Base-by-base conservation (phyloP, 2,888 invertebrate genomes). In the Agrotis segetum region DNA sequence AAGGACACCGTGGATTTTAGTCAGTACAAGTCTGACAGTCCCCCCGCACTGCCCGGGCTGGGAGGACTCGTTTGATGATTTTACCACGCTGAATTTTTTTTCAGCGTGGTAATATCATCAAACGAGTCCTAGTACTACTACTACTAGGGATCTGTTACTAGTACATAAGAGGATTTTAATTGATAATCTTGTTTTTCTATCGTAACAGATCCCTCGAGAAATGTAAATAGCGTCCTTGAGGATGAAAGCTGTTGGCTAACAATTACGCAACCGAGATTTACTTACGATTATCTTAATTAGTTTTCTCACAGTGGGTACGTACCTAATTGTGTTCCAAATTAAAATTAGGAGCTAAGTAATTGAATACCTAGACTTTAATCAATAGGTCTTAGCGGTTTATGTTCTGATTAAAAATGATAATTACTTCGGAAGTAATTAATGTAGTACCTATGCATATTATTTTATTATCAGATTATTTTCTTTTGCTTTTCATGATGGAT, bases 121-220 rank as follows among this genome's bases (percentile, higher is more conserved):
- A n/a, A n/a, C n/a, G n/a, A n/a, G n/a, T n/a, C n/a, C n/a, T n/a
- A n/a, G n/a, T n/a, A n/a, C n/a, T n/a, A n/a, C n/a, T n/a, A n/a
- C n/a, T n/a, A n/a, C n/a, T n/a, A n/a, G n/a, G n/a, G n/a, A n/a
- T n/a, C n/a, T n/a, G n/a, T n/a, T n/a, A n/a, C n/a, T n/a, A n/a
- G n/a, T n/a, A n/a, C n/a, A n/a, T n/a, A n/a, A n/a, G n/a, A n/a
- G n/a, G n/a, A n/a, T n/a, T n/a, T n/a, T 60, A 34, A 69, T 60
- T 69, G 49, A 61, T 53, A 63, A 64, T 64, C 59, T 72, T 83
- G 56, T 67, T 52, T 83, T 75, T 16, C 59, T 29, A 71, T 67
- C 34, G 52, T 67, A 72, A 75, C 78, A 73, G 75, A 64, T 78
- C 73, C 69, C 29, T 24, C 11, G 67, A 63, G 74, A 65, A 70